Base-by-base conservation (phyloP, 1,140 invertebrate species). In the Leptonema lineaticorne region DNA sequence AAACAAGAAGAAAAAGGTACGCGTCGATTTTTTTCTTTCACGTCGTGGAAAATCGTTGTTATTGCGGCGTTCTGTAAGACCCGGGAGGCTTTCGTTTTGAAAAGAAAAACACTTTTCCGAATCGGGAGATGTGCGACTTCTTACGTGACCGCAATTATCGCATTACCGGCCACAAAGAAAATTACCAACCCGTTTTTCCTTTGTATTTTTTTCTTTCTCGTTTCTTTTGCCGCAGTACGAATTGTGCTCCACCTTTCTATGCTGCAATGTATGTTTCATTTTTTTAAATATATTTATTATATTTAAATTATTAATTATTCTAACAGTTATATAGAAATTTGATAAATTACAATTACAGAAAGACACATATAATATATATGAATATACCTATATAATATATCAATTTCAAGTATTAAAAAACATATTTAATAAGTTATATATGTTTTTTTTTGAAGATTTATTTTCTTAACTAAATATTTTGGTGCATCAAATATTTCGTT, bases 71-170 rank as follows among this genome's bases (percentile, higher is more conserved):
- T 41, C 37, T 9, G 1, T 41, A 58, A 58, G 26, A 58, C n/a
- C 28, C 24, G 24, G 22, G 14, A 30, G 56, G 24, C 28, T 58
- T 58, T 58, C 56, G 14, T 45, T 62, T 33, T 22, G 48, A 41
- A 62, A 62, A 41, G 33, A 62, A 62, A 62, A 62, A 22, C 29
- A 33, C 24, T 62, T 62, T 62, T 41, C 29, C 48, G 58, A 62
- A 62, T 62, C 58, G 28, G 58, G 60, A 63, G 60, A 63, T 63
- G 60, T 63, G 60, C 60, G 60, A 63, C 60, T 46, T 63, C 37
- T 63, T 63, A 63, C 60, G 60, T 63, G 60, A 63, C 60, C 60
- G 60, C 60, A 63, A 63, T 63, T 63, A 63, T 63, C 60, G 45
- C 45, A 63, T 63, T 63, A 63, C 60, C 60, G 60, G 24, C 20